These are phyloP conservation scores for Tadarida brasiliensis DNA, from an alignment of 2,797 vertebrate species.

Conservation along the genomic window DNA sequence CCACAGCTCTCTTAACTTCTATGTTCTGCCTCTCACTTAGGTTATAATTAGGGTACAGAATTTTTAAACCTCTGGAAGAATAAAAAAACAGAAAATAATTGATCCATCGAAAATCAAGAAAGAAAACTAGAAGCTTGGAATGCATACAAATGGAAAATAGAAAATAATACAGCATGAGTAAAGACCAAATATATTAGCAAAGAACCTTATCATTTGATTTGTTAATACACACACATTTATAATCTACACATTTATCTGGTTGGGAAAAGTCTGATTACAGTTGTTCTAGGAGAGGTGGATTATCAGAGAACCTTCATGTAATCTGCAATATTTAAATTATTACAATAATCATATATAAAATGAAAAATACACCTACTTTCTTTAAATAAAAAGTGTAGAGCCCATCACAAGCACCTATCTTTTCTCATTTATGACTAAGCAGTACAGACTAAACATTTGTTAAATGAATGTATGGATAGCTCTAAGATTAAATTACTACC, in stretches of 20 bases:
- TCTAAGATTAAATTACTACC: neutral
- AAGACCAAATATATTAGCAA: neutral
- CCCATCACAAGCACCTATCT: neutral
- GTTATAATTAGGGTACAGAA: neutral
- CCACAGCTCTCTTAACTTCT: neutral
- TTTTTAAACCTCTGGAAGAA: neutral
- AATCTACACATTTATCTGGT: neutral
- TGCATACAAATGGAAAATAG: neutral
- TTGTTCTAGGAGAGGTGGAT: neutral
- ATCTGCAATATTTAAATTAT: neutral
- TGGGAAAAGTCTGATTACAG: neutral
- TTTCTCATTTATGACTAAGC: neutral
- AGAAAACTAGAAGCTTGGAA: neutral
- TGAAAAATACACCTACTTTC: neutral
- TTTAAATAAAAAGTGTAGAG: neutral
- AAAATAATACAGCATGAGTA: neutral
- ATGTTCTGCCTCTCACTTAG: neutral
- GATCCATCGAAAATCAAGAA: neutral
- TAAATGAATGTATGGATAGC: constrained; percentile 9
- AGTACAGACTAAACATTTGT: neutral
- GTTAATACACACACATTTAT: neutral
- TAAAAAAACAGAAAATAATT: neutral
- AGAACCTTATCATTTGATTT: neutral
- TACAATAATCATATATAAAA: neutral
- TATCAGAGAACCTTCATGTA: neutral